Evolutionary conservation across 2,888 invertebrate genomes (phyloP).

Genomic region (Tromatobia lineatoria): DNA sequence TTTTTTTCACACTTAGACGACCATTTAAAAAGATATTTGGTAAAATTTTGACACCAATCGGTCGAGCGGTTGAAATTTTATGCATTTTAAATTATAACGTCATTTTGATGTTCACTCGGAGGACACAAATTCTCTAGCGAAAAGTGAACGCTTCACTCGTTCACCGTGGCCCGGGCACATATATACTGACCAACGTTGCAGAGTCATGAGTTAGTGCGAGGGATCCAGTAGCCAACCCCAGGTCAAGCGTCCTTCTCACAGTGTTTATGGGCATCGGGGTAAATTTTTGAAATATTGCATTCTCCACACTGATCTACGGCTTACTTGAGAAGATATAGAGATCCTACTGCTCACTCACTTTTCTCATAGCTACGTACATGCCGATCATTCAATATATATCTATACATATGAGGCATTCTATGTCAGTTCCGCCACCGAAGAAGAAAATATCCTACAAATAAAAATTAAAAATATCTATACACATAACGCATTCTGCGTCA

Average conservation of each 20-base stretch:
- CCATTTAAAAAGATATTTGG: too few species aligned
- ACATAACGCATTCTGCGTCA: too few species aligned
- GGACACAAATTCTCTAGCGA: background rate
- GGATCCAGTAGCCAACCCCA: constrained; percentile 21
- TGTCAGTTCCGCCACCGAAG: background rate
- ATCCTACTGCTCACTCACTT: constrained; percentile 42
- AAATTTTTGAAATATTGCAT: constrained; percentile 75
- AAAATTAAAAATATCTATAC: too few species aligned
- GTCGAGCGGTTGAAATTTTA: too few species aligned
- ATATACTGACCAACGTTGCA: constrained; percentile 38
- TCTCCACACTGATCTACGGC: constrained; percentile 56
- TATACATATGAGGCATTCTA: too few species aligned
- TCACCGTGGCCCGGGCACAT: background rate
- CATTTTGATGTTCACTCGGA: background rate
- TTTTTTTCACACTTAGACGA: too few species aligned
- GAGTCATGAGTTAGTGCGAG: constrained; percentile 53
- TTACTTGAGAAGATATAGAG: constrained; percentile 46
- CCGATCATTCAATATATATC: constrained; percentile 12
- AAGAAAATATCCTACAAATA: too few species aligned
- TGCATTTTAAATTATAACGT: too few species aligned
- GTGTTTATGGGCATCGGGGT: constrained; percentile 73
- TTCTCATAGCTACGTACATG: background rate
- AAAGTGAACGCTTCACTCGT: background rate
- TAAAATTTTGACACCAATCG: too few species aligned
- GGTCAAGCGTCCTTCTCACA: constrained; percentile 56